Evolutionary conservation across 2,888 invertebrate genomes (phyloP).

Genomic region (Drosophila mimica): DNA sequence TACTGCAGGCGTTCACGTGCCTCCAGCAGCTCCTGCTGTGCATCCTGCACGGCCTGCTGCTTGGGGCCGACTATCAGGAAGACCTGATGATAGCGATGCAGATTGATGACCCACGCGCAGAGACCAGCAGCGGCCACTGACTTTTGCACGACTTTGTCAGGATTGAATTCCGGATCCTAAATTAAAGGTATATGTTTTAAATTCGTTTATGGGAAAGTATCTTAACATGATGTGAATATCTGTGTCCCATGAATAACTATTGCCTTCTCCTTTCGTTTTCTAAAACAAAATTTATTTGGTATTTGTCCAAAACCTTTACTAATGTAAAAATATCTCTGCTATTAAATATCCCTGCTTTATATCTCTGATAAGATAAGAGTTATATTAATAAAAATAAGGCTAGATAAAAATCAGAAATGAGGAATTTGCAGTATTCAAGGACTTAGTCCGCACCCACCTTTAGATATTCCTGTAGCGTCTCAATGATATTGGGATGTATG

Average conservation of each 20-base stretch:
- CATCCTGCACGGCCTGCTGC: constrained; percentile 93
- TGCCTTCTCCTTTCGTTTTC: no score
- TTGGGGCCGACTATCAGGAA: constrained; percentile 97
- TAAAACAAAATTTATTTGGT: no score
- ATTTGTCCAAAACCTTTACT: no score
- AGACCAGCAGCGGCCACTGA: constrained; percentile 97
- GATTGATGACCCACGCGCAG: constrained; percentile 97
- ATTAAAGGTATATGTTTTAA: not conserved
- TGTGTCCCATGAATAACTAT: no score
- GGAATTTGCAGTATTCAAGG: not conserved
- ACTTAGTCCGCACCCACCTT: constrained; percentile 57
- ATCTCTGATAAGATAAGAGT: not conserved
- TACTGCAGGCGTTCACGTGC: constrained; percentile 92
- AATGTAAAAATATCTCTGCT: not conserved
- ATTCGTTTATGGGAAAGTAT: no score
- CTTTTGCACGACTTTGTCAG: constrained; percentile 93
- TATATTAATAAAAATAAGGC: not conserved
- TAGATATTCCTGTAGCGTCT: constrained; percentile 87
- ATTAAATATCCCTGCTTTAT: not conserved
- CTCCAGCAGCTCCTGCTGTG: constrained; percentile 93
- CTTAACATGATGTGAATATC: no score
- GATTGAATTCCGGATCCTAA: constrained; percentile 91
- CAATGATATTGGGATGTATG: constrained; percentile 94
- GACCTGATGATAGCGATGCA: constrained; percentile 94
- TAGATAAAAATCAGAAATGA: not conserved